phyloP scores from a whole-genome alignment of 2,113 vertebrate species.

The Nerophis lumbriciformis region DNA sequence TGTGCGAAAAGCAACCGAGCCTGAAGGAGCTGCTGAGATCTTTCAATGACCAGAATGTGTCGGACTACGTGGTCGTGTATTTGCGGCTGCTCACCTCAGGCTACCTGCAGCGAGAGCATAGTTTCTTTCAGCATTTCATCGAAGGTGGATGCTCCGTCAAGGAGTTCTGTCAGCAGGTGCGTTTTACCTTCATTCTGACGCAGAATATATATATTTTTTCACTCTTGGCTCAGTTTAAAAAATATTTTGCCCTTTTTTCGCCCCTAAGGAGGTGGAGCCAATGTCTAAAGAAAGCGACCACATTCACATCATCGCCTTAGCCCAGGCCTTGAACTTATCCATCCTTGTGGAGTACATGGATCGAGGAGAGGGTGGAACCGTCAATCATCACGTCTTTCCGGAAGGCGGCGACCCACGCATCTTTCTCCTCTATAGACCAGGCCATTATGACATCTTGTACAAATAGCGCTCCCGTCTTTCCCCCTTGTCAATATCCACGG shows the following conservation, averaged over 20 bases:
- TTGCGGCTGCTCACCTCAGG: conserved; percentile 89
- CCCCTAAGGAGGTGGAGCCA: conserved; percentile 77
- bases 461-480: conserved; percentile 71
- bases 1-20: conserved; percentile 82
- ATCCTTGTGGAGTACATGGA: conserved; percentile 97
- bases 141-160: conserved; percentile 90
- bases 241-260: background rate
- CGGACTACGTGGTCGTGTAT: conserved; percentile 92
- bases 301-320: conserved; percentile 94
- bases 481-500: conserved; percentile 2
- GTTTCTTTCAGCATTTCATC: conserved; percentile 93
- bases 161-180: conserved; percentile 90
- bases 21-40: conserved; percentile 80
- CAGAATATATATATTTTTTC: background rate
- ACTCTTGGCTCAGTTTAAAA: fast-evolving
- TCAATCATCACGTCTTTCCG: conserved; percentile 89
- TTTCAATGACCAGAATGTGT: conserved; percentile 93
- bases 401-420: conserved; percentile 88
- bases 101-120: conserved; percentile 86
- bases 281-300: conserved; percentile 97
- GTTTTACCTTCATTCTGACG: background rate
- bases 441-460: conserved; percentile 95
- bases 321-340: conserved; percentile 84
- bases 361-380: conserved; percentile 84
- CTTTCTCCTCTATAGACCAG: conserved; percentile 89